These are phyloP conservation scores for Bombus superbus DNA, from an alignment of 1,140 invertebrate genomes.

Conservation along the genomic window DNA sequence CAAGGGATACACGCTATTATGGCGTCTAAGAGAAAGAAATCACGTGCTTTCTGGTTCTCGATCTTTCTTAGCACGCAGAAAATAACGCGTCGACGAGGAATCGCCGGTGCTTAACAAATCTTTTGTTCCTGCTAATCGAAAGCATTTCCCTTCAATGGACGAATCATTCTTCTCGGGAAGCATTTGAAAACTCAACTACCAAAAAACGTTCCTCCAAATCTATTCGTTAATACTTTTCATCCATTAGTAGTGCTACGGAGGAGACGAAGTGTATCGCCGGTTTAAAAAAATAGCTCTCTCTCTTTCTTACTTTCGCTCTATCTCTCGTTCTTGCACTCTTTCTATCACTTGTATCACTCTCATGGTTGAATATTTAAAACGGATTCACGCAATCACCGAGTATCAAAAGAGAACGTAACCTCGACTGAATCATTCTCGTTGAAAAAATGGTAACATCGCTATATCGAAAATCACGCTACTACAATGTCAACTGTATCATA, in stretches of 20 bases:
- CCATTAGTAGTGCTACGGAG: constrained; percentile 29
- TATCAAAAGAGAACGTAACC: constrained; percentile 32
- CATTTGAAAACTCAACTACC: constrained; percentile 30
- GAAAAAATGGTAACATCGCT: neutral
- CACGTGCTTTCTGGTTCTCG: neutral
- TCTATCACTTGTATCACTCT: neutral
- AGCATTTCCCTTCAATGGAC: neutral
- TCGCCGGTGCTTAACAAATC: neutral
- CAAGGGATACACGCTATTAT: neutral
- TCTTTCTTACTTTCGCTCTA: neutral
- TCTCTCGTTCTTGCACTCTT: neutral
- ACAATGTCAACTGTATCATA: neutral
- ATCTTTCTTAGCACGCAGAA: constrained; percentile 33
- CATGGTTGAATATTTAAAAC: constrained; percentile 14
- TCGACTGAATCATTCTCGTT: neutral
- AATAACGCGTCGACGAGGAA: neutral
- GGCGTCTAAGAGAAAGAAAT: neutral
- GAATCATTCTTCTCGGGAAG: constrained; percentile 29
- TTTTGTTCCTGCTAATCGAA: neutral
- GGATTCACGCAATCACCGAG: constrained; percentile 13
- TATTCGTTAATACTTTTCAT: neutral
- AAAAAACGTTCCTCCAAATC: neutral
- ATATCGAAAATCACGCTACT: neutral
- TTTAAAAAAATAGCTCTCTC: constrained; percentile 53
- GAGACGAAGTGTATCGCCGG: constrained; percentile 21